Evolutionary conservation across 1,140 invertebrate species (phyloP), one percentile per base, ranked within the genome.

Genomic region (Eueides isabella): DNA sequence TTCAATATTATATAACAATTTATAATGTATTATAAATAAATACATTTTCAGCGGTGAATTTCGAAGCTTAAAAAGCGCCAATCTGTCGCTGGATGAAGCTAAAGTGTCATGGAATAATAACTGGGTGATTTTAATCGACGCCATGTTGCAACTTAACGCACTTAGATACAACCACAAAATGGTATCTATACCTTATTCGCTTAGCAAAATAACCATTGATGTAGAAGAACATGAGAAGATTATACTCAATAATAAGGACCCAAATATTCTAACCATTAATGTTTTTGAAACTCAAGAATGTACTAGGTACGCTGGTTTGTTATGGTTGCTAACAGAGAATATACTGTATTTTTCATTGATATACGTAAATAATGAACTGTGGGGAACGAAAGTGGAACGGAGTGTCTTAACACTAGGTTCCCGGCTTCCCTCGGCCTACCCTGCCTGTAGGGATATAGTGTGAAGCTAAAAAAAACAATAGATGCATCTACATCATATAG

Each of bases 111-210:
- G 81, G 81, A 61, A 78, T 16, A 64, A 76, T 6, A 83, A 81
- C 33, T 85, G 81, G 83, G 80, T 80, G 1, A 83, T 80, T 12
- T 61, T 83, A 4, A 64, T 85, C 4, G 81, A 85, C 65, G 76
- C 75, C 9, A 61, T 85, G 28, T 19, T 85, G 23, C 83, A 85
- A 71, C 38, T 85, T 0, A 75, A 80, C 29, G 41, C 44, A 26
- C 66, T 85, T 12, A 76, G 75, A 26, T 65, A 61, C n/a, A 1
- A 30, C 2, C 75, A 80, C 23, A 65, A 75, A 7, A 73, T 41
- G 5, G 61, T 82, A 1, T 83, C 80, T 12, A 64, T 77, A 31
- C 75, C 70, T 7, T 44, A 73, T 5, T 74, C 55, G 38, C 75
- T 85, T 33, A 71, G 71, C 30, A 76, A 67, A 28, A 67, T 85